These are phyloP conservation scores for Uropetala carovei DNA, from an alignment of 2,888 invertebrate species.

Conservation along the genomic window DNA sequence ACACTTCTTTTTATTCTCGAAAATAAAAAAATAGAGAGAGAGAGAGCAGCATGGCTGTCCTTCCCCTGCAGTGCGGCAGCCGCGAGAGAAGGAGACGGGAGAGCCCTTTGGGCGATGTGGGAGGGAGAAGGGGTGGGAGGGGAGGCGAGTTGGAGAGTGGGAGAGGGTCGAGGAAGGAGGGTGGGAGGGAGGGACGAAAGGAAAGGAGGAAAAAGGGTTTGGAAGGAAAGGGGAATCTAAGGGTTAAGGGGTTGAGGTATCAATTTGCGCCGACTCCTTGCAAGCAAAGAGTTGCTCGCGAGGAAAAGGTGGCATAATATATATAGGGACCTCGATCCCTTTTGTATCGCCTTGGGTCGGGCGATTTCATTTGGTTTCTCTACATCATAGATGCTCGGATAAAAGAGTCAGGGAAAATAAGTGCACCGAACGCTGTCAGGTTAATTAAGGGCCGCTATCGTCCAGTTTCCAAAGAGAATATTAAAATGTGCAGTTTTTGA, in stretches of 20 bases:
- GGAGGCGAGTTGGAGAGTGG: background rate
- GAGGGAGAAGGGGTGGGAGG: background rate
- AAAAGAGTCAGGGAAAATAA: too few species aligned
- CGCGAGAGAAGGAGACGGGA: background rate
- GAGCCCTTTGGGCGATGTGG: background rate
- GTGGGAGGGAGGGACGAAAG: too few species aligned
- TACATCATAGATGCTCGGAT: too few species aligned
- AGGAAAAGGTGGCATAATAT: background rate
- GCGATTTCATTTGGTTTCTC: too few species aligned
- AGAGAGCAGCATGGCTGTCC: background rate
- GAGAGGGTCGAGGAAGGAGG: background rate
- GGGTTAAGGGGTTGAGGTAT: conserved; percentile 20
- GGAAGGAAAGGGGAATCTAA: background rate
- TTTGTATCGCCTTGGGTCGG: background rate
- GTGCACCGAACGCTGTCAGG: too few species aligned
- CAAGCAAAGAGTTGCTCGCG: background rate
- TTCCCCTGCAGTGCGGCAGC: conserved; percentile 61
- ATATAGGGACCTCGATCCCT: background rate
- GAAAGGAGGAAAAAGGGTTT: too few species aligned
- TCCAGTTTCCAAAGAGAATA: too few species aligned
- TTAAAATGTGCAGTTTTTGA: too few species aligned
- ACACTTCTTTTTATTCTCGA: background rate
- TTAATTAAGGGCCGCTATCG: too few species aligned
- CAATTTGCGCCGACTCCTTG: background rate
- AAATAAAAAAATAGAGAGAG: conserved; percentile 16